phyloP scores from a whole-genome alignment of 2,888 invertebrate species.

The Aspidapion aeneum region DNA sequence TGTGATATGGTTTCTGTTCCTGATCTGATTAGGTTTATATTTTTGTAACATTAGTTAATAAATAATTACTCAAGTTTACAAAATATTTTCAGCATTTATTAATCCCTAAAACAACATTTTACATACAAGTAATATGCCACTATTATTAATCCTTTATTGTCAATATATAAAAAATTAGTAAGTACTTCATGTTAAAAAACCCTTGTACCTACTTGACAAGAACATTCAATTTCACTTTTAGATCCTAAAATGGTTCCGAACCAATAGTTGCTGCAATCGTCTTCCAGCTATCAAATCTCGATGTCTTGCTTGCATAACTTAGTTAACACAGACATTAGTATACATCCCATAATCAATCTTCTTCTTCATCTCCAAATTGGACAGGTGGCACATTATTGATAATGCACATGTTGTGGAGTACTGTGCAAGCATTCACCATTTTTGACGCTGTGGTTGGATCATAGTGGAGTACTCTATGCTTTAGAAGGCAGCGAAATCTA shows the following conservation, averaged over 20 bases:
- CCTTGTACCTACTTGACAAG: background rate
- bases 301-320: background rate
- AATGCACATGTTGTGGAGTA: background rate
- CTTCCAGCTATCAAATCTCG: background rate
- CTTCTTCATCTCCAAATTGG: constrained; percentile 1
- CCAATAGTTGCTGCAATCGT: no score
- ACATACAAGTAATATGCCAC: background rate
- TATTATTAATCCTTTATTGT: no score
- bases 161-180: background rate
- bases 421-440: constrained; percentile 12
- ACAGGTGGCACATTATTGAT: no score
- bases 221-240: background rate
- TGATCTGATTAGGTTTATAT: background rate
- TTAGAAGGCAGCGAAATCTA: constrained; percentile 18
- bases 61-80: background rate
- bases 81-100: background rate
- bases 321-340: background rate
- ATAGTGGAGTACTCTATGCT: constrained; percentile 22
- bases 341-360: constrained; percentile 3
- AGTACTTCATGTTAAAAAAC: background rate
- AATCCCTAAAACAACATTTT: background rate
- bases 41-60: background rate
- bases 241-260: background rate
- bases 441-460: constrained; percentile 11
- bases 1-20: background rate